These are phyloP conservation scores for Alloscopus bannaensis DNA, from an alignment of 2,888 invertebrate genomes.

Conservation along the genomic window DNA sequence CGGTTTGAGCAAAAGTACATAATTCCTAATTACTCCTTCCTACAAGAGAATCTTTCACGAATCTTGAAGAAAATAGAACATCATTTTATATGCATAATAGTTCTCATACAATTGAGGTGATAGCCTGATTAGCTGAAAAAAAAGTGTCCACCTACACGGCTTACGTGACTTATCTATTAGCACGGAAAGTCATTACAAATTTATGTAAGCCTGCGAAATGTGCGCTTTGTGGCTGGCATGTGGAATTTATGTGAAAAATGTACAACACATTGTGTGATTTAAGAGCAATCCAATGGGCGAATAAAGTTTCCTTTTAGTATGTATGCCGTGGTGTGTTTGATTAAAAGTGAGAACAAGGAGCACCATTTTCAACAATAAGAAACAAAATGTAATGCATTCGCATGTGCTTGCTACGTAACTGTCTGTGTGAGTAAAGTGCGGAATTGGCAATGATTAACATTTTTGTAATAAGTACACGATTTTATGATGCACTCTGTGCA, in stretches of 20 bases:
- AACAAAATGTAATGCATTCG: no score
- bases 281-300: background rate
- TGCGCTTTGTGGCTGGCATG: background rate
- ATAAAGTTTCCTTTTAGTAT: background rate
- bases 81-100: background rate
- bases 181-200: slow-evolving; percentile 5
- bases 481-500: slow-evolving; percentile 35
- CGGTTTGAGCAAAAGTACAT: slow-evolving; percentile 14
- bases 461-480: slow-evolving; percentile 20
- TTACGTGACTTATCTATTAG: slow-evolving; percentile 6
- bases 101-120: background rate
- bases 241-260: background rate
- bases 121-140: slow-evolving; percentile 8
- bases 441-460: slow-evolving; percentile 26
- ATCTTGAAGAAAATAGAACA: background rate
- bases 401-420: no score
- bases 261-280: background rate
- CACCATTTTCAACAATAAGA: background rate
- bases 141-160: background rate
- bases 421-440: slow-evolving; percentile 7
- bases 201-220: background rate
- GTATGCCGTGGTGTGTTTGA: no score
- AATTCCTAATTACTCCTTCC: slow-evolving; percentile 28
- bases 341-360: no score
- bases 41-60: slow-evolving; percentile 10